Percentiles rank a stretch among this genome's conserved stretches.
These are phyloP conservation scores for Zeus faber DNA, from an alignment of 2,113 vertebrate genomes.

Conservation along the genomic window DNA sequence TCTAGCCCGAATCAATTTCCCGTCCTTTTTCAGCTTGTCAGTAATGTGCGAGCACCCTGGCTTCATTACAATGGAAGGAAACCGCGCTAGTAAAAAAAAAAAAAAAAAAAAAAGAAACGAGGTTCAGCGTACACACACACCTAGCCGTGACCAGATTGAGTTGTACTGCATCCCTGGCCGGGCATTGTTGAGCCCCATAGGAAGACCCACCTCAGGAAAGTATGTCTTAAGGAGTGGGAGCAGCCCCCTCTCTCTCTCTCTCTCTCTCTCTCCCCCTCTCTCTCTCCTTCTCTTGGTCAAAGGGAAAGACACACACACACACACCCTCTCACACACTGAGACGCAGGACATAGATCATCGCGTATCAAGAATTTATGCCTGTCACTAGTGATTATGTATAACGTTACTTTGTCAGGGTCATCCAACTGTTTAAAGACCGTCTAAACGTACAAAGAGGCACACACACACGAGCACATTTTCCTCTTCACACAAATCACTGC, in stretches of 20 bases:
- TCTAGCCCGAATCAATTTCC: constrained; percentile 26
- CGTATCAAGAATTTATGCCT: constrained; percentile 18
- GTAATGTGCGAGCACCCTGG: neutral
- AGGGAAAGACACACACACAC: neutral
- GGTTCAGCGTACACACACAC: too few relatives aligned
- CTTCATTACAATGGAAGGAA: constrained; percentile 61
- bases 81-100: constrained; percentile 23
- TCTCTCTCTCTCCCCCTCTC: neutral
- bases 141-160: constrained; percentile 4
- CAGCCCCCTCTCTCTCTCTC: constrained; percentile 7
- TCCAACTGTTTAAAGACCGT: constrained; percentile 7
- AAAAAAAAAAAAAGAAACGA: too few relatives aligned
- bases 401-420: constrained; percentile 1
- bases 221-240: constrained; percentile 54
- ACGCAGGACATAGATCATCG: constrained; percentile 27
- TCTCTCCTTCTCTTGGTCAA: neutral
- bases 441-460: constrained; percentile 5
- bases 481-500: neutral
- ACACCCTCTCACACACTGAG: constrained; percentile 11
- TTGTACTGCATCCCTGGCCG: constrained; percentile 18
- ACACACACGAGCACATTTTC: neutral
- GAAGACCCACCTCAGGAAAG: constrained; percentile 66
- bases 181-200: constrained; percentile 47
- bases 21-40: constrained; percentile 28
- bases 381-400: constrained; percentile 21